A percentile compares a stretch with the other conserved stretches of the same genome.
phyloP scores from a whole-genome alignment of 2,888 invertebrate species.

The Blomia tropicalis region DNA sequence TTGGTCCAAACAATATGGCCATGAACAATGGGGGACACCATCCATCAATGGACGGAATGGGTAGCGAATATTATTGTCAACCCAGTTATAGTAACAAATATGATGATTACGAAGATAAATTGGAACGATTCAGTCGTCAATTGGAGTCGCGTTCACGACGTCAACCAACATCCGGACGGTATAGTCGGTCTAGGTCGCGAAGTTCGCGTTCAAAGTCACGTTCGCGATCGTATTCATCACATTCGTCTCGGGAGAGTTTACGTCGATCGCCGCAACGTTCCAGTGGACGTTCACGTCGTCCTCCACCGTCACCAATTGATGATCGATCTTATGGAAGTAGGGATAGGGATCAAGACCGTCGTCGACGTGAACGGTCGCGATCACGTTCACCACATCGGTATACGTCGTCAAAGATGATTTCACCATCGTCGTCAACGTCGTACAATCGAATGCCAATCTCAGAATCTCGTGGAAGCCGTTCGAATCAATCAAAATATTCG shows the following conservation, averaged over 20 bases:
- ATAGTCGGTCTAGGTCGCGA: constrained; percentile 35
- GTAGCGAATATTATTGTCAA: not conserved
- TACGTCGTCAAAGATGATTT: too few species aligned
- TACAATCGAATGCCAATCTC: too few species aligned
- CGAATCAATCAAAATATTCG: too few species aligned
- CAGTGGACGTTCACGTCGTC: not conserved
- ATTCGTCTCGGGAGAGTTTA: constrained; percentile 9
- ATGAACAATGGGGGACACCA: not conserved
- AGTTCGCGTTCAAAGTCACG: constrained; percentile 32
- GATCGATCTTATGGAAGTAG: too few species aligned
- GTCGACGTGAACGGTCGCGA: not conserved
- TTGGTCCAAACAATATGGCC: not conserved
- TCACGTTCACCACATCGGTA: not conserved
- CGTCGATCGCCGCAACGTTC: not conserved
- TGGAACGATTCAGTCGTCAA: constrained; percentile 19
- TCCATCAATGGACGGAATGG: not conserved
- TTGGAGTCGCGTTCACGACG: constrained; percentile 10
- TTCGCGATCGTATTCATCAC: constrained; percentile 13
- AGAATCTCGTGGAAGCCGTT: too few species aligned
- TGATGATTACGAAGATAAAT: constrained; percentile 22
- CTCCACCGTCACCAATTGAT: too few species aligned
- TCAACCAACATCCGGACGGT: not conserved
- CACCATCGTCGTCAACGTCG: not conserved
- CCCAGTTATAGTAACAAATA: not conserved
- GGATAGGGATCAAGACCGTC: not conserved